Base-by-base conservation (phyloP, 2,113 vertebrate species). In the Mus spicilegus region DNA sequence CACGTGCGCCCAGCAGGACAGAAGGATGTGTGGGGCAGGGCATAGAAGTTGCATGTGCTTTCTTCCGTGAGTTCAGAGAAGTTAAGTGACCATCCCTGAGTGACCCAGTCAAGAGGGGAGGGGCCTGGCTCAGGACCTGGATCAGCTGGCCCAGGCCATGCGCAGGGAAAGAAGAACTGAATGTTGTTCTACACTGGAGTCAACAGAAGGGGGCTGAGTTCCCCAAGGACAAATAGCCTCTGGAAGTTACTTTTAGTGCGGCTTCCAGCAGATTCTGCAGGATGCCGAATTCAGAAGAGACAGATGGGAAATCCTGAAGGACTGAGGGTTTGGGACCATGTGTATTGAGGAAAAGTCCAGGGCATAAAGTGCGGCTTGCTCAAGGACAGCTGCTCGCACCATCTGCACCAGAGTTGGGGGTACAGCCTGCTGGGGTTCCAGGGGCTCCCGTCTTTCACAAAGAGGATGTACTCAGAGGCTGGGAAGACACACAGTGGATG, bases 381-480 rank as follows among this genome's bases (percentile, higher is more conserved):
- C 19, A n/a, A 58, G 73, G 85, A 46, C 63, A 5, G 72, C 1
- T 12, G 19, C 51, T 11, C 1, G n/a, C 0, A 0, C n/a, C 65
- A 17, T 42, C 51, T 9, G 54, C 10, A 46, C 77, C 54, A 14
- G 46, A 36, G 61, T 5, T 24, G 76, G 63, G 33, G 91, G 19
- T 0, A 0, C 54, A 80, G 73, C 42, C 3, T 63, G 0, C 80
- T 73, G 36, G 9, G 51, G 26, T 61, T 9, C 28, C 67, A 69
- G 26, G 89, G 33, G 36, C 36, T 91, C 73, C 63, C 39, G 0
- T 85, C 70, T 85, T 0, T 33, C 91, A 26, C 96, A 95, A 75
- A 42, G 97, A 94, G 70, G 98, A 96, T 36, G n/a, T 93, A 94
- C 93, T 98, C 86, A 86, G 95, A 88, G 90, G 90, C 19, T 19